Evolutionary conservation across 2,797 vertebrate species (phyloP).

Genomic region (Aselliscus stoliczkanus): DNA sequence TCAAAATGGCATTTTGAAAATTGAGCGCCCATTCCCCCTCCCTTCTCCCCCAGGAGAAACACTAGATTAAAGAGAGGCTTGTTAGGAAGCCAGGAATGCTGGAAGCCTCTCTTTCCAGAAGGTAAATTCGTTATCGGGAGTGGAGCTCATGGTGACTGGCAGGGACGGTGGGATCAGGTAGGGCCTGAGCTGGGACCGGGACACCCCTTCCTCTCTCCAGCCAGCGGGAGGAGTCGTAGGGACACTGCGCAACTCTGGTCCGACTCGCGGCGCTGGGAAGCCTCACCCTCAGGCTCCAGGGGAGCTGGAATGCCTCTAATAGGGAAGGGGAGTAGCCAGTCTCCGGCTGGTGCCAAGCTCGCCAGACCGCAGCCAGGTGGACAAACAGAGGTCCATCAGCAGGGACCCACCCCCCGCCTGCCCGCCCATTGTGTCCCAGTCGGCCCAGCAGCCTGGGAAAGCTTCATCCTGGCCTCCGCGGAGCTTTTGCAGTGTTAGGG

Average conservation of each 20-base stretch:
- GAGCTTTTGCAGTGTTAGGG: background rate
- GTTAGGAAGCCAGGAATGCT: background rate
- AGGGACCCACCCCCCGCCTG: background rate
- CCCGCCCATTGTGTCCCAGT: rapidly evolving
- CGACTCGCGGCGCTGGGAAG: background rate
- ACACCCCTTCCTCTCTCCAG: background rate
- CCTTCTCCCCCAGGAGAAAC: background rate
- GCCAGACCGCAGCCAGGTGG: background rate
- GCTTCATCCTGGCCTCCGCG: background rate
- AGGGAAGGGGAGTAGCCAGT: background rate
- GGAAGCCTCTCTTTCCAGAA: background rate
- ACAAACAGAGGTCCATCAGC: background rate
- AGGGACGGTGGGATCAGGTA: background rate
- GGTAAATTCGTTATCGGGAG: background rate
- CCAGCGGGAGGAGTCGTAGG: constrained; percentile 55
- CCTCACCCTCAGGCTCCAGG: background rate
- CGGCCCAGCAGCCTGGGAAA: background rate
- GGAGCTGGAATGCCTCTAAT: background rate
- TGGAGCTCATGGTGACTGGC: background rate
- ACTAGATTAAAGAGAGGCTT: background rate
- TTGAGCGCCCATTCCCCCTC: background rate
- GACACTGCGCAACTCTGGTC: constrained; percentile 48
- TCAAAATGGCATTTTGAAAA: background rate
- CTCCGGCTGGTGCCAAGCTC: background rate
- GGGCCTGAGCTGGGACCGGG: background rate